Conservation (phyloP, 2,888 invertebrate species). For the Andricus quercusramuli region DNA sequence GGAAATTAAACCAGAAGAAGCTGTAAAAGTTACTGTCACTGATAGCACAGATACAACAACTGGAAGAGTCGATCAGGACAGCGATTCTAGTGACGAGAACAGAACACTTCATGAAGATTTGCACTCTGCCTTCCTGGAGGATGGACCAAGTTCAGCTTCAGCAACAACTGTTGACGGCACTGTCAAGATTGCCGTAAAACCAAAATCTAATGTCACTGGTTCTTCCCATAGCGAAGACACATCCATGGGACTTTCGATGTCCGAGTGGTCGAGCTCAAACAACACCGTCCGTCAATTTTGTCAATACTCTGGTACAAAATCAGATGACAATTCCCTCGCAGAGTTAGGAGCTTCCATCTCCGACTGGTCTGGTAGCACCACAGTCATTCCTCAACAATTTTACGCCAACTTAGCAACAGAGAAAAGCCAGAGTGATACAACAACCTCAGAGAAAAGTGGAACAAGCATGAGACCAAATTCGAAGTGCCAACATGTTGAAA, state of each 20-base stretch:
- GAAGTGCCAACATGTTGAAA: constrained; percentile 67
- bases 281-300: constrained; percentile 88
- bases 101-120: constrained; percentile 84
- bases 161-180: constrained; percentile 91
- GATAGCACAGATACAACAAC: constrained; percentile 85
- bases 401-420: constrained; percentile 66
- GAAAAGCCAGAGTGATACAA: constrained; percentile 76
- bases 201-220: constrained; percentile 88
- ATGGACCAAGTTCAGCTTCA: constrained; percentile 75
- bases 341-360: constrained; percentile 89
- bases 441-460: constrained; percentile 74
- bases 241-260: constrained; percentile 90
- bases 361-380: constrained; percentile 91
- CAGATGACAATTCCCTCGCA: constrained; percentile 88
- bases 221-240: constrained; percentile 93
- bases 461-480: constrained; percentile 75
- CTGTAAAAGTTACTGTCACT: constrained; percentile 86
- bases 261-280: constrained; percentile 93
- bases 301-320: constrained; percentile 85
- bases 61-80: constrained; percentile 78
- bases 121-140: constrained; percentile 74
- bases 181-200: constrained; percentile 88
- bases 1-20: constrained; percentile 88
- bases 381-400: constrained; percentile 83
- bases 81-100: constrained; percentile 85